Base-by-base conservation (phyloP, 1,140 invertebrate genomes). In the Spodoptera litura region DNA sequence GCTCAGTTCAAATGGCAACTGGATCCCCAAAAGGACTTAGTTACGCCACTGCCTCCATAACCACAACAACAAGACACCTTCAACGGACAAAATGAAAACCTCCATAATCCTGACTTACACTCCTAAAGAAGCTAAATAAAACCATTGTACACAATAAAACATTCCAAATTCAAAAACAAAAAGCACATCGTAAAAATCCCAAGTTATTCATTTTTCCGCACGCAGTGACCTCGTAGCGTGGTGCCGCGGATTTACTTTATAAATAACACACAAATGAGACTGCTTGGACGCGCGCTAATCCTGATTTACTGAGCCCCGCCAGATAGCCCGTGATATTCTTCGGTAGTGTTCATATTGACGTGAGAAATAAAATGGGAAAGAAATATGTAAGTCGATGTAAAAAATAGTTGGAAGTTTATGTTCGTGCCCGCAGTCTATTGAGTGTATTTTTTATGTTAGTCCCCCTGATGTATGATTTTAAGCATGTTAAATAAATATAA, bases 231-330 rank as follows among this genome's bases (percentile, higher is more conserved):
- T 86, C 81, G 77, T 51, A 51, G 49, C 66, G 79, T 74, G 78
- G 80, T 62, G 79, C 64, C 31, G 78, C 78, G 88, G 88, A 90
- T 91, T 91, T 91, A 88, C 85, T 91, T 86, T 91, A 91, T 92
- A 92, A 92, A 92, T 91, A 91, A 91, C 88, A 49, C 86, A 84
- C 87, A 90, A 92, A 92, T 88, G 89, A 88, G 85, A 38, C 86
- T 86, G 87, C 85, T 88, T 86, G 86, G 82, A 80, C 79, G 81
- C 78, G 56, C 68, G 85, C 84, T 92, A 92, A 92, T 90, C 88
- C 88, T 92, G 91, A 92, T 93, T 93, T 91, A 93, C 86, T 70
- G 84, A 81, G 81, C 61, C 85, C 89, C 84, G 49, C 38, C 62
- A 56, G 49, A 66, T 76, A 71, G 51, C 53, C 61, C 6, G 9